Evolutionary conservation across 2,113 vertebrate genomes (phyloP).

Genomic region (Tyto alba): DNA sequence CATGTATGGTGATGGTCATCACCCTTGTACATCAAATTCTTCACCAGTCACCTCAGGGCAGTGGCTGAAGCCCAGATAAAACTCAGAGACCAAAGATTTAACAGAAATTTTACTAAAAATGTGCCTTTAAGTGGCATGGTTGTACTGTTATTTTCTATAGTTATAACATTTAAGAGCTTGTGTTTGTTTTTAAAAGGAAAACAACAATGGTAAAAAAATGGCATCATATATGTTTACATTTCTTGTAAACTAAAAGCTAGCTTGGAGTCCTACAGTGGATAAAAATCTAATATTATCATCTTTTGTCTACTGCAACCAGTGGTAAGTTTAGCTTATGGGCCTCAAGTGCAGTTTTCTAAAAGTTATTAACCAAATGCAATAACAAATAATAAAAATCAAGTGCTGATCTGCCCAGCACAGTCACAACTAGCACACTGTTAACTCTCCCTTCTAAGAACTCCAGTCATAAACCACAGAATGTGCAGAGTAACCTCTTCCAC

Average conservation of each 20-base stretch:
- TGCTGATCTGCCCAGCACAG: neutral
- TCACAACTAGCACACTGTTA: neutral
- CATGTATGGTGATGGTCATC: accelerated
- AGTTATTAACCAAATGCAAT: neutral
- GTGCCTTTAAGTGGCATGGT: neutral
- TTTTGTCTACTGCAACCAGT: neutral
- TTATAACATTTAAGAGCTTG: neutral
- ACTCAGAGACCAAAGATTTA: neutral
- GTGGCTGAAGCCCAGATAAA: neutral
- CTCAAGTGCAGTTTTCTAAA: neutral
- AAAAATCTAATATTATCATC: neutral
- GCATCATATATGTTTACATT: neutral
- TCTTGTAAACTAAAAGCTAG: neutral
- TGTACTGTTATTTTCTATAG: neutral
- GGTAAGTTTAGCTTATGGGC: neutral
- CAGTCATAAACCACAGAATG: neutral
- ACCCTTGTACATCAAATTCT: neutral
- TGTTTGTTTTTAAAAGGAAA: neutral
- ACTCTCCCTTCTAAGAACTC: neutral
- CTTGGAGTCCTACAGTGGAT: neutral
- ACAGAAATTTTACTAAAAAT: neutral
- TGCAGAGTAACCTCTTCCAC: neutral
- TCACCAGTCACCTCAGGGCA: neutral
- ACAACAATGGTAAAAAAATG: neutral
- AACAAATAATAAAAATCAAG: neutral